Evolutionary conservation across 2,113 vertebrate species (phyloP).

Genomic region (Columba janthina): DNA sequence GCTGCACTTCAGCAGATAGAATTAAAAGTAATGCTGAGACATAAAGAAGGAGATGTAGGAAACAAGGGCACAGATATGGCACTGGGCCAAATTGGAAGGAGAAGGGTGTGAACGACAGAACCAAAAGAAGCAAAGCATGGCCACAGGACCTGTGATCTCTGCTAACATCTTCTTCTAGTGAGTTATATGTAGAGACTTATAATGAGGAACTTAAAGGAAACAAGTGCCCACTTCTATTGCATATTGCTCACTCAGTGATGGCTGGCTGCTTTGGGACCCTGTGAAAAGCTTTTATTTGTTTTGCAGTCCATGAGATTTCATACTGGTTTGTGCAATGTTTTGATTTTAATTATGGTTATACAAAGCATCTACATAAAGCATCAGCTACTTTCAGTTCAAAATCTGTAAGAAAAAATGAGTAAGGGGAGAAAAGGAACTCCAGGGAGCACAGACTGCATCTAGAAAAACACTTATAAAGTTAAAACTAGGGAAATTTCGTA

Average conservation of each 20-base stretch:
- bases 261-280: neutral
- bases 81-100: neutral
- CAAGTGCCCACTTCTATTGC: rapidly evolving
- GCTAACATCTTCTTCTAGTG: neutral
- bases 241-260: neutral
- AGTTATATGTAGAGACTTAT: neutral
- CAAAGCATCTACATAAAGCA: neutral
- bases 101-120: neutral
- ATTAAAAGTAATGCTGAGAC: neutral
- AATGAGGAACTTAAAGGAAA: neutral
- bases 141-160: neutral
- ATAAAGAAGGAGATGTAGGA: neutral
- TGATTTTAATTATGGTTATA: neutral
- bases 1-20: neutral
- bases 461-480: neutral
- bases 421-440: neutral
- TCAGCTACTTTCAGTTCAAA: neutral
- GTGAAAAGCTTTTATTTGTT: neutral
- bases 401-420: neutral
- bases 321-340: neutral
- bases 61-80: neutral
- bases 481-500: neutral
- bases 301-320: neutral
- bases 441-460: neutral
- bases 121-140: neutral